phyloP scores from a whole-genome alignment of 2,888 invertebrate species.

The Pachymerium ferrugineum region DNA sequence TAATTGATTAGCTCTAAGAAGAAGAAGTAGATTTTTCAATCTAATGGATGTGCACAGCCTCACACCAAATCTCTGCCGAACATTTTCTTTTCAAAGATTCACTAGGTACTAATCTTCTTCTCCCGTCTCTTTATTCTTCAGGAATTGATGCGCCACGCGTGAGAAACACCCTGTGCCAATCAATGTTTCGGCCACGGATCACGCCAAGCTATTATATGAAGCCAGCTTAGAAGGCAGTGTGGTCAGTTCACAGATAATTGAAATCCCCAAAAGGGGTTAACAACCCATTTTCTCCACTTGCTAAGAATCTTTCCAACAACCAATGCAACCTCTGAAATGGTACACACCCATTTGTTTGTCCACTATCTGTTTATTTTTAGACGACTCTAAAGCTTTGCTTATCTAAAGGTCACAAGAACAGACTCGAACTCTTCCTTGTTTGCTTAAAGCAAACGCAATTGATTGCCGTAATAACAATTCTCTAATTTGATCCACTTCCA shows the following conservation, averaged over 20 bases:
- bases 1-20: not conserved
- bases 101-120: not conserved
- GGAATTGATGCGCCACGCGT: not conserved
- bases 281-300: slow-evolving; percentile 12
- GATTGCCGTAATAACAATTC: not conserved
- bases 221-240: not conserved
- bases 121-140: not conserved
- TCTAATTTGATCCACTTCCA: not conserved
- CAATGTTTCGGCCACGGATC: slow-evolving; percentile 1
- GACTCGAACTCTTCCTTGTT: not conserved
- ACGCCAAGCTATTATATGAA: not conserved
- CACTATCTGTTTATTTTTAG: slow-evolving; percentile 15
- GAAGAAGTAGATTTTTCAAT: too few relatives aligned
- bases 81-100: not conserved
- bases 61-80: not conserved
- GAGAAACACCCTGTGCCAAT: not conserved
- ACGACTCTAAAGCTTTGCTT: not conserved
- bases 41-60: too few relatives aligned
- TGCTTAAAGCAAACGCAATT: not conserved
- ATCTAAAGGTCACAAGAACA: not conserved
- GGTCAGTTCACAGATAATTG: slow-evolving; percentile 16
- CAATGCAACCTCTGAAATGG: not conserved
- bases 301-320: not conserved
- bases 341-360: slow-evolving; percentile 2
- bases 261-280: slow-evolving; percentile 24